phyloP scores from a whole-genome alignment of 2,797 vertebrate species.

The Bradypus variegatus region DNA sequence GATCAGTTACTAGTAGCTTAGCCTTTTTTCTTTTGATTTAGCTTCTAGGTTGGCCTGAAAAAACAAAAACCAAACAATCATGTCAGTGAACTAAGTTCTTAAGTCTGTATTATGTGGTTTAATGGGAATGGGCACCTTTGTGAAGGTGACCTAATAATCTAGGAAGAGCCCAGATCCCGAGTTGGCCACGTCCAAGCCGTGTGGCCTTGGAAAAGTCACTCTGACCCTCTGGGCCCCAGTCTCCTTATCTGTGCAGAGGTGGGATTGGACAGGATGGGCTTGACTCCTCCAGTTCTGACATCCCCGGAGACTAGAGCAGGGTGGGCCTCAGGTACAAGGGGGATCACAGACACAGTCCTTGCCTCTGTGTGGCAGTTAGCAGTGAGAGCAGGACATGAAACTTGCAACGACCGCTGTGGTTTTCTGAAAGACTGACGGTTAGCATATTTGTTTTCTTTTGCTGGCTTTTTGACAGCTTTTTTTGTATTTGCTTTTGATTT shows the following conservation, averaged over 20 bases:
- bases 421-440: background rate
- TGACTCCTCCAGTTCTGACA: background rate
- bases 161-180: background rate
- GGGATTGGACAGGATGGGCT: background rate
- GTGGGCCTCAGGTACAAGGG: background rate
- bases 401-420: background rate
- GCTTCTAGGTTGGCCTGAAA: background rate
- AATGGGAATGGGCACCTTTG: too few species aligned
- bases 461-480: background rate
- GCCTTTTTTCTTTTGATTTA: background rate
- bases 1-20: background rate
- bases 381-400: too few species aligned
- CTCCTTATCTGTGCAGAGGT: background rate
- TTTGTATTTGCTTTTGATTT: constrained; percentile 12
- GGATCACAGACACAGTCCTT: background rate
- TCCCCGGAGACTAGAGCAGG: background rate
- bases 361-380: background rate
- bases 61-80: background rate
- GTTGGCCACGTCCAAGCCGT: background rate
- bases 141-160: background rate
- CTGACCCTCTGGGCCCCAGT: background rate
- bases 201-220: background rate
- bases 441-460: background rate
- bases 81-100: background rate
- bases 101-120: background rate